These are phyloP conservation scores for Ethmia dodecea DNA, from an alignment of 2,888 invertebrate species.

Conservation along the genomic window DNA sequence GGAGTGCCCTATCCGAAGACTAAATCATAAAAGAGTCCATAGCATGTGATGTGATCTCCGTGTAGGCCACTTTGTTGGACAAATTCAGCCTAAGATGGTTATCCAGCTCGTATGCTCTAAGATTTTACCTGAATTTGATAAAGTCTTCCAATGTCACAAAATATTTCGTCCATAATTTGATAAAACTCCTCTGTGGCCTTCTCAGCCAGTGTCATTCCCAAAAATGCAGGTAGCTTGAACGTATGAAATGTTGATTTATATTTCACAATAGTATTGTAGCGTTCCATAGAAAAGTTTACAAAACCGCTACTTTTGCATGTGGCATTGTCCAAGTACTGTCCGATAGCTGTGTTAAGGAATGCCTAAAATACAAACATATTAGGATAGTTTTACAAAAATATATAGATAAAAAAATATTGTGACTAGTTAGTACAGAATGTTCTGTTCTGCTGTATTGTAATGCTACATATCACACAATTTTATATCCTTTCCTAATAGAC, in stretches of 20 bases:
- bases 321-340: slow-evolving; percentile 87
- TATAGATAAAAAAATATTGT: slow-evolving; percentile 22
- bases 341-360: slow-evolving; percentile 82
- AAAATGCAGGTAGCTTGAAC: slow-evolving; percentile 90
- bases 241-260: slow-evolving; percentile 95
- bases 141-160: slow-evolving; percentile 92
- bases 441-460: too few species aligned
- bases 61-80: background rate
- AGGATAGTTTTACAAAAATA: too few species aligned
- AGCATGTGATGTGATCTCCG: too few species aligned
- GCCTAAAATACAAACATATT: too few species aligned
- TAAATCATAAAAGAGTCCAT: too few species aligned
- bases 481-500: too few species aligned
- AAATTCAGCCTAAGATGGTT: background rate
- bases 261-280: slow-evolving; percentile 89
- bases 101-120: background rate
- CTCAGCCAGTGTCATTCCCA: slow-evolving; percentile 89
- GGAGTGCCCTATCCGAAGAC: too few species aligned
- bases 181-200: slow-evolving; percentile 82
- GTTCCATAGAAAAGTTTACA: slow-evolving; percentile 84
- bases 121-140: slow-evolving; percentile 91
- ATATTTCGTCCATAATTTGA: slow-evolving; percentile 85
- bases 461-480: too few species aligned
- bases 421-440: background rate
- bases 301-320: slow-evolving; percentile 61